Evolutionary conservation across 2,113 vertebrate species (phyloP), one percentile per base, ranked within the genome.

Genomic region (Siphamia tubifer): DNA sequence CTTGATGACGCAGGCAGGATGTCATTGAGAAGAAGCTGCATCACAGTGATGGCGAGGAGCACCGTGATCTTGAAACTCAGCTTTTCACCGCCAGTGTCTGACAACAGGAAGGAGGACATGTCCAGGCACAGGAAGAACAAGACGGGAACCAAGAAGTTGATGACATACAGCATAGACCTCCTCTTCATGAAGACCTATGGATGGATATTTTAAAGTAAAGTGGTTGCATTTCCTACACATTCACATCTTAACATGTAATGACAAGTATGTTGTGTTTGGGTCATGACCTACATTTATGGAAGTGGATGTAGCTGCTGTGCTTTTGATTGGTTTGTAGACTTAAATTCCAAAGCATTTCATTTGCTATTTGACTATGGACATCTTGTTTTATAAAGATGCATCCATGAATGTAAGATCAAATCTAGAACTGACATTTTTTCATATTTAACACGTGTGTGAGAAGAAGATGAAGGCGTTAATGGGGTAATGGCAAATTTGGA

Each of bases 121-220:
- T 95, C 94, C 87, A 95, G 75, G 43, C 81, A 39, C 5, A 94
- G 69, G 61, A 95, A 88, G 57, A 90, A 88, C 0, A 92, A 61
- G 0, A 92, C 53, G 0, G 94, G 94, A 11, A 94, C 38, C 49
- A 94, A 71, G 73, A 94, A 89, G 85, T 93, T 93, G 32, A 90
- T 42, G 1, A 93, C 16, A 3, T 95, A 93, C 23, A 95, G 87
- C 3, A 76, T 45, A 1, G 93, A 80, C n/a, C 82, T 68, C 40
- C 93, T 87, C 66, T 85, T 68, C 69, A 95, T 91, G 57, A 47
- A 81, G 56, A 94, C 83, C 94, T 95, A 75, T 2, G 39, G 21
- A 17, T 3, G 10, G 38, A 6, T 3, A 9, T 9, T 17, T 6
- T 8, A 17, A 11, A 11, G 39, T n/a, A n/a, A n/a, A n/a, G n/a